Base-by-base conservation (phyloP, 2,113 vertebrate species). In the Argyrosomus japonicus region DNA sequence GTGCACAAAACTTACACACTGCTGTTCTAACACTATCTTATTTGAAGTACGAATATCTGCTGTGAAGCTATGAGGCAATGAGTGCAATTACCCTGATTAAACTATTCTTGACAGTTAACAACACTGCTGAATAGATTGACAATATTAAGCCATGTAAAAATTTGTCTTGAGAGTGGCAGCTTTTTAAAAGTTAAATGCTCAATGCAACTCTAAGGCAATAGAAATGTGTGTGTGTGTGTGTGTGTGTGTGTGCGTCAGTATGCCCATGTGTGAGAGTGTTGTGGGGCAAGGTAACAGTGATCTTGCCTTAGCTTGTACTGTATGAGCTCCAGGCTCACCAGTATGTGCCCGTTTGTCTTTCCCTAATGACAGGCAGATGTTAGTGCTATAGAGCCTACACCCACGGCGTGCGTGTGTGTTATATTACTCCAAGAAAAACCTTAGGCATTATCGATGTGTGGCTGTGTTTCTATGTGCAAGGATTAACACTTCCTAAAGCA, bases 331-430 rank as follows among this genome's bases (percentile, higher is more conserved):
- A 63, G 83, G 89, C 72, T 83, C 64, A 58, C 40, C 69, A 78
- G 65, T 29, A 71, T 75, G 78, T 61, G 25, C 67, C 84, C 9
- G 61, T 86, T 74, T 84, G 81, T 88, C 82, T 4, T 79, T 62
- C 75, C 70, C 80, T 91, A 90, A 92, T 91, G 47, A 82, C 84
- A 51, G 85, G 85, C 89, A 92, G 91, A 92, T 92, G 89, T 84
- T 82, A 61, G 79, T 75, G 88, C 81, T 84, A 88, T 51, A 68
- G 82, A 87, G 78, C 75, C 81, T 25, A 45, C 32, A 64, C 74
- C 81, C 29, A 32, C 3, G 54, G 81, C 68, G 17, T 58, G 47
- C 19, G n/a, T 3, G 60, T 19, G 53, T 71, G 7, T 40, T 77
- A 25, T 45, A 65, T 75, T 53, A 48, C 61, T 19, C 6, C 13